Conservation (phyloP, 64 coral and sea anemone genomes). For the Dendrophyllia cribrosa region DNA sequence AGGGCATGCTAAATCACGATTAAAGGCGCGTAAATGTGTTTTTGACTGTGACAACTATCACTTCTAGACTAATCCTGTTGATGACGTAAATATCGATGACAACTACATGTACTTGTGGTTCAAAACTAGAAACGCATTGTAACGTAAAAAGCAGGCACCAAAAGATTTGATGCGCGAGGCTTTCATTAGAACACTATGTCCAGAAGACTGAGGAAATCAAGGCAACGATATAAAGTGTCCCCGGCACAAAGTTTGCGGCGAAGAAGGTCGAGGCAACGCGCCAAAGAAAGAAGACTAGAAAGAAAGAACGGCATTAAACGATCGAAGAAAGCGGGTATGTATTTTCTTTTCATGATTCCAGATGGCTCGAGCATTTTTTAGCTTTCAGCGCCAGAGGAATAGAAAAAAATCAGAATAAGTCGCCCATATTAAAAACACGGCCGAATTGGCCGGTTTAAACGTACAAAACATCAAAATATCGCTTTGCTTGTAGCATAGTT, state of each 20-base stretch:
- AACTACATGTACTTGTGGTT: too few species aligned
- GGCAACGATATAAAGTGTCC: neutral
- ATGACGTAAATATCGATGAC: neutral
- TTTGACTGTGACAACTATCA: too few species aligned
- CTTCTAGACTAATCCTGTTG: neutral
- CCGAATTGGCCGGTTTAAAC: too few species aligned
- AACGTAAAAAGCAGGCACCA: too few species aligned
- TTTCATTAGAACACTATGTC: neutral
- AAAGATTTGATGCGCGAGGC: neutral
- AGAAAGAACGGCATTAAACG: neutral
- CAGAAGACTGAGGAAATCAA: neutral
- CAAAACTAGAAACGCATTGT: too few species aligned
- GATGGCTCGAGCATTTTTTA: neutral
- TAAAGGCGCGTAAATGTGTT: too few species aligned
- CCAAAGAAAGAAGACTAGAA: neutral
- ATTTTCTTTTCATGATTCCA: neutral
- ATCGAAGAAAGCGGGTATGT: neutral
- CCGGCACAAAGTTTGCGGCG: neutral
- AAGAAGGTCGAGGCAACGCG: constrained; percentile 1
- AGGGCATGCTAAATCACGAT: neutral
- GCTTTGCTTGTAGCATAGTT: too few species aligned
- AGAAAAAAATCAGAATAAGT: neutral
- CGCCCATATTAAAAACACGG: too few species aligned
- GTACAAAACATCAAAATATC: too few species aligned
- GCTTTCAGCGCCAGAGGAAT: neutral